Conservation (phyloP, 64 coral and sea anemone genomes). For the Acropora yongei region DNA sequence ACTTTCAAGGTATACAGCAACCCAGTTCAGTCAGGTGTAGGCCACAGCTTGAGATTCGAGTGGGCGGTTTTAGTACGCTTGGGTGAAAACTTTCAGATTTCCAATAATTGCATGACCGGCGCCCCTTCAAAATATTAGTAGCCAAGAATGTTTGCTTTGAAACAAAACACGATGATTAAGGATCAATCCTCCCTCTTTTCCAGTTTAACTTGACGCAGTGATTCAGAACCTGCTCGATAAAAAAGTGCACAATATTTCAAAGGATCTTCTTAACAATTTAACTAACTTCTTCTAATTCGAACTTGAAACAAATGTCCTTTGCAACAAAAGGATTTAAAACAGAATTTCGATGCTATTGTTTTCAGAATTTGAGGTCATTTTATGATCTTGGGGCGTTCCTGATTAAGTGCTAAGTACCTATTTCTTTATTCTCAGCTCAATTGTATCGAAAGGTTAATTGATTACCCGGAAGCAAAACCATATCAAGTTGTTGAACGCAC, state of each 20-base stretch:
- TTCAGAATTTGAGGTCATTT: neutral
- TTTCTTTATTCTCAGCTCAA: neutral
- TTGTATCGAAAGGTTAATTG: neutral
- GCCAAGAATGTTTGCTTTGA: neutral
- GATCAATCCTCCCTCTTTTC: neutral
- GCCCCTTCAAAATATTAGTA: neutral
- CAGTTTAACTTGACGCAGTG: too few species aligned
- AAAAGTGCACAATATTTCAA: neutral
- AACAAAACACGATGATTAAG: neutral
- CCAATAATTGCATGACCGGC: too few species aligned
- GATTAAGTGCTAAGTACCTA: neutral
- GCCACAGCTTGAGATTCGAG: too few species aligned
- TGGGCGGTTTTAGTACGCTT: too few species aligned
- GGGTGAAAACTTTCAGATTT: too few species aligned
- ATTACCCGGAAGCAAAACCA: neutral
- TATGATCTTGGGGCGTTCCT: neutral
- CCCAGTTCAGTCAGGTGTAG: too few species aligned
- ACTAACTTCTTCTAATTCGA: neutral
- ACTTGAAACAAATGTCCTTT: neutral
- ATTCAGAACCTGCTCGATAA: neutral
- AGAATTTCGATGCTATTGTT: neutral
- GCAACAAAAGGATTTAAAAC: neutral
- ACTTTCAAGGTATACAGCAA: too few species aligned
- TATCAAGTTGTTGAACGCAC: neutral
- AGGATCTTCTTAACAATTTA: neutral